phyloP scores from a whole-genome alignment of 1,140 invertebrate species.

The Mamestra configurata region DNA sequence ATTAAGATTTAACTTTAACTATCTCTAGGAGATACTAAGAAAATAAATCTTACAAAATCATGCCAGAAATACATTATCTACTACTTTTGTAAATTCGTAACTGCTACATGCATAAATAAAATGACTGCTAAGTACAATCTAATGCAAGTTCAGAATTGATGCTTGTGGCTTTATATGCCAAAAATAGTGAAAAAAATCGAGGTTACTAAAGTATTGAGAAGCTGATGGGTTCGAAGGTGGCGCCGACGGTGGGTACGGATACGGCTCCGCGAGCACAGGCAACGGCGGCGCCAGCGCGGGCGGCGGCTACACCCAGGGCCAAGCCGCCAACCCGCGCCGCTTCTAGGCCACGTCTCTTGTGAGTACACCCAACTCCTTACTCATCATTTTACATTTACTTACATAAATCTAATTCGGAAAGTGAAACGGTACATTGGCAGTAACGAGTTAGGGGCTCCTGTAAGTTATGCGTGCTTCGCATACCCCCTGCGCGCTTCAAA shows the following conservation, averaged over 20 bases:
- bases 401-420: background rate
- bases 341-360: constrained; percentile 75
- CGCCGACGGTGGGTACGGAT: constrained; percentile 71
- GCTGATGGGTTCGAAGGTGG: constrained; percentile 59
- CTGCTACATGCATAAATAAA: no score
- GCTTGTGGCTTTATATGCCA: background rate
- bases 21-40: no score
- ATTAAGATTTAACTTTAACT: no score
- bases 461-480: constrained; percentile 26
- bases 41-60: no score
- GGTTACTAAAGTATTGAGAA: constrained; percentile 30
- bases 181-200: background rate
- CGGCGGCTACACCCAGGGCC: constrained; percentile 59
- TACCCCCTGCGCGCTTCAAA: background rate
- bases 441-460: background rate
- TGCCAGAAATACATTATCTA: no score
- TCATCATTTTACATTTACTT: background rate
- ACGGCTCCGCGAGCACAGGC: constrained; percentile 73
- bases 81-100: background rate
- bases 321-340: constrained; percentile 64
- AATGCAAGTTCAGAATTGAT: background rate
- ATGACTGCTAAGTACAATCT: no score
- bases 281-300: constrained; percentile 82
- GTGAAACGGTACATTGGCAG: background rate
- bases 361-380: constrained; percentile 59